These are phyloP conservation scores for Tetragonula carbonaria DNA, from an alignment of 2,888 invertebrate genomes.

Conservation along the genomic window DNA sequence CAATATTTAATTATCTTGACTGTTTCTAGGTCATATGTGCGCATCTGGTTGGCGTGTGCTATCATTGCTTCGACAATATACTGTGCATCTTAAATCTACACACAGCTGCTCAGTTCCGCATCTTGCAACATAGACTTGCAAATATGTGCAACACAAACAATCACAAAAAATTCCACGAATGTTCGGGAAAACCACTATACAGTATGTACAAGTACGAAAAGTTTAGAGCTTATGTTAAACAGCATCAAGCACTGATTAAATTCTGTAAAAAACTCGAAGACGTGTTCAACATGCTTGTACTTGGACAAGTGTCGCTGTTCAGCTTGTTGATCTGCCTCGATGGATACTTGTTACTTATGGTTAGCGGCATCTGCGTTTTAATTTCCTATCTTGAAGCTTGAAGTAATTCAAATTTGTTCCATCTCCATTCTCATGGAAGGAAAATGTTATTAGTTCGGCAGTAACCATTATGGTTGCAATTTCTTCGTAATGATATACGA, in stretches of 20 bases:
- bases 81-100: slow-evolving; percentile 35
- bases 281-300: slow-evolving; percentile 55
- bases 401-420: background rate
- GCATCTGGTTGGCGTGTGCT: slow-evolving; percentile 12
- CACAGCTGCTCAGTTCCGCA: slow-evolving; percentile 26
- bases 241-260: slow-evolving; percentile 52
- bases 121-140: slow-evolving; percentile 30
- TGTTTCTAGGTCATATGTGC: background rate
- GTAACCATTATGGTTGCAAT: background rate
- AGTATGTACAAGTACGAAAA: background rate
- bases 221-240: slow-evolving; percentile 6
- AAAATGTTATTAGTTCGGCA: background rate
- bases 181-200: too few relatives aligned
- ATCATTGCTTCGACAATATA: slow-evolving; percentile 38
- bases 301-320: slow-evolving; percentile 62
- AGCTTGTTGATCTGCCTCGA: slow-evolving; percentile 59
- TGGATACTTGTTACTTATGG: slow-evolving; percentile 58
- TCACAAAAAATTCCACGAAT: background rate
- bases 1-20: background rate
- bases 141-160: background rate
- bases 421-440: background rate
- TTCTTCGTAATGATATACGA: background rate
- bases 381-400: background rate
- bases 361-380: slow-evolving; percentile 1
- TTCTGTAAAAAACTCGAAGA: slow-evolving; percentile 59